A percentile compares a stretch with the other conserved stretches of the same genome.
Evolutionary conservation across 2,888 invertebrate species (phyloP).

Genomic region (Nycteola revayana): DNA sequence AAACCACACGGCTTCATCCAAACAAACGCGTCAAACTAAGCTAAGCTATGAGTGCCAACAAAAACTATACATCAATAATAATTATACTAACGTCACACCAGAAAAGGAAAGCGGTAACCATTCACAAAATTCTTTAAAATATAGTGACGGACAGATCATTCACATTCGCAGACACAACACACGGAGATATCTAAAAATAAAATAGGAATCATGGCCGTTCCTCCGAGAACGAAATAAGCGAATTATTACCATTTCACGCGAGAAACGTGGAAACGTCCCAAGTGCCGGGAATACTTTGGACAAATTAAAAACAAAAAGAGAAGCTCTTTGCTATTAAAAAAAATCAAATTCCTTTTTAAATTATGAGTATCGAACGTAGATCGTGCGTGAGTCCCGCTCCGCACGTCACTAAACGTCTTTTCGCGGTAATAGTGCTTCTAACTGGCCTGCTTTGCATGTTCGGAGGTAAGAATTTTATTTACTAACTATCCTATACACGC

Average conservation of each 20-base stretch:
- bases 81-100: constrained; percentile 17
- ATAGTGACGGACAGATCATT: constrained; percentile 45
- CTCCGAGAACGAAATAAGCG: constrained; percentile 13
- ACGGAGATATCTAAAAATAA: constrained; percentile 59
- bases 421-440: constrained; percentile 56
- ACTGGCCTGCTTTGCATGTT: constrained; percentile 62
- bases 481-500: constrained; percentile 20
- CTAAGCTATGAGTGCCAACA: too few species aligned
- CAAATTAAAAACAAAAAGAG: too few species aligned
- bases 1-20: too few species aligned
- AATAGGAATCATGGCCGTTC: constrained; percentile 53
- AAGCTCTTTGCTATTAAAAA: too few species aligned
- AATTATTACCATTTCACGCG: constrained; percentile 32
- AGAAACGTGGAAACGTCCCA: constrained; percentile 16
- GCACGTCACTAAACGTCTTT: constrained; percentile 59
- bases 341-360: constrained; percentile 6
- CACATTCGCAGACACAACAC: constrained; percentile 59
- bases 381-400: constrained; percentile 53
- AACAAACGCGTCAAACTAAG: too few species aligned
- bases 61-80: constrained; percentile 2
- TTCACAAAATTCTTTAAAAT: constrained; percentile 30
- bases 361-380: constrained; percentile 52
- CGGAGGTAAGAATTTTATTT: constrained; percentile 60
- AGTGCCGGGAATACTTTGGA: constrained; percentile 23
- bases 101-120: constrained; percentile 28